A percentile compares a stretch with the other conserved stretches of the same genome.
Conservation (phyloP, 2,888 invertebrate species). For the Crepidodera aurea region DNA sequence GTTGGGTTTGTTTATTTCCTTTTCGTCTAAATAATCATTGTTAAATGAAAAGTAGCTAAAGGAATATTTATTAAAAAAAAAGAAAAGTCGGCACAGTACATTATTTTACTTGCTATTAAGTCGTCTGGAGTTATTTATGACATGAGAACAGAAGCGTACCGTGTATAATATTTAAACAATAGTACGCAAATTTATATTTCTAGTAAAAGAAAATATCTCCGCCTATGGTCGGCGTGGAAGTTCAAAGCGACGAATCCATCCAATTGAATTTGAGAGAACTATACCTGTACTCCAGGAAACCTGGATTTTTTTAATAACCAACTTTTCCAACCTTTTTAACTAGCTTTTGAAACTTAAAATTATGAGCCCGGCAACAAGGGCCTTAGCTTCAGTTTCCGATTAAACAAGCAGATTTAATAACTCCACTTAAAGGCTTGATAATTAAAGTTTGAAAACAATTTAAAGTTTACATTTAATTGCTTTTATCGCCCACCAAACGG, state of each 20-base stretch:
- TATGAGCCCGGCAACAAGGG: not conserved
- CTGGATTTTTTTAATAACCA: not conserved
- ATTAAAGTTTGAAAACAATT: not conserved
- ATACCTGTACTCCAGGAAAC: too few relatives aligned
- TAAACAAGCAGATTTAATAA: not conserved
- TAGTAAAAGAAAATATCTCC: too few relatives aligned
- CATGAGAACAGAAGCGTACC: too few relatives aligned
- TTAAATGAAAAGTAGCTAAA: not conserved
- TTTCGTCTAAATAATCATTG: slow-evolving; percentile 7
- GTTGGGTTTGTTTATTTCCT: slow-evolving; percentile 7
- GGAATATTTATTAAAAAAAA: too few relatives aligned
- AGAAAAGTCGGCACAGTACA: too few relatives aligned
- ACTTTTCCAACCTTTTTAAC: not conserved
- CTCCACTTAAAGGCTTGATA: not conserved
- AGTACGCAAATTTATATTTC: too few relatives aligned
- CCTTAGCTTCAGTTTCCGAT: not conserved
- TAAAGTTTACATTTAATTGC: not conserved
- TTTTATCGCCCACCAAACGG: not conserved
- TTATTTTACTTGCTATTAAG: too few relatives aligned
- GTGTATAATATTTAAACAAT: too few relatives aligned
- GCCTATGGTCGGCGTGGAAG: too few relatives aligned
- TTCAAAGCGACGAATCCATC: too few relatives aligned
- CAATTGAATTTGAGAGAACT: too few relatives aligned
- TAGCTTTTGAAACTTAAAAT: not conserved
- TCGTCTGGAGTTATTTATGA: too few relatives aligned